Percentiles rank a stretch among this genome's conserved stretches.
These are phyloP conservation scores for Nyctalus aviator DNA, from an alignment of 2,797 vertebrate species.

Conservation along the genomic window DNA sequence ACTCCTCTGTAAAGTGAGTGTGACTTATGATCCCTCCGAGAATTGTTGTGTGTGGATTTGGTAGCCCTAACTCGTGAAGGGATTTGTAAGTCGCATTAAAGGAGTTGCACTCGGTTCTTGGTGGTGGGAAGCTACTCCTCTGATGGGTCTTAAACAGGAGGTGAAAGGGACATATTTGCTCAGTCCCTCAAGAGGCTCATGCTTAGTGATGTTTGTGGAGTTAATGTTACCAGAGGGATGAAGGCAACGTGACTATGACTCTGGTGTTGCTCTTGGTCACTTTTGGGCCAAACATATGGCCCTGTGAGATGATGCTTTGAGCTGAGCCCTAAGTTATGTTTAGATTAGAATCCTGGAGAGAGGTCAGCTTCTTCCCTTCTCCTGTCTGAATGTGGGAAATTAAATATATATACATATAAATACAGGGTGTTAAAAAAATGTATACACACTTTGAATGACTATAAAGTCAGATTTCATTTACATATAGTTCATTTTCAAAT, in stretches of 20 bases:
- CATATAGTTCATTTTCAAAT: neutral
- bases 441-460: neutral
- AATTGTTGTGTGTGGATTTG: conserved; percentile 41
- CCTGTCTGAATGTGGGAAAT: conserved; percentile 58
- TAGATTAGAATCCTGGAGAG: conserved; percentile 13
- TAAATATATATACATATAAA: conserved; percentile 1
- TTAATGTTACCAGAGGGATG: conserved; percentile 11
- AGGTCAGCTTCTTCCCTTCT: neutral
- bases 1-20: conserved; percentile 45
- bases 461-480: neutral
- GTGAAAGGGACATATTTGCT: neutral
- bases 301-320: neutral
- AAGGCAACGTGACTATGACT: neutral
- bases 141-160: neutral
- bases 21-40: neutral
- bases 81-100: conserved; percentile 30
- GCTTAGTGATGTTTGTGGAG: conserved; percentile 31
- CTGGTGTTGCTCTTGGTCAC: neutral
- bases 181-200: neutral
- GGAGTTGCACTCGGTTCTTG: conserved; percentile 37
- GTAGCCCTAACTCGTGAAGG: conserved; percentile 31
- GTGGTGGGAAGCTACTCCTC: neutral
- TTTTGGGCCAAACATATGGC: neutral
- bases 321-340: conserved; percentile 23
- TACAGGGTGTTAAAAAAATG: neutral